Evolutionary conservation across 2,888 invertebrate genomes (phyloP).

Genomic region (Thumatha senex): DNA sequence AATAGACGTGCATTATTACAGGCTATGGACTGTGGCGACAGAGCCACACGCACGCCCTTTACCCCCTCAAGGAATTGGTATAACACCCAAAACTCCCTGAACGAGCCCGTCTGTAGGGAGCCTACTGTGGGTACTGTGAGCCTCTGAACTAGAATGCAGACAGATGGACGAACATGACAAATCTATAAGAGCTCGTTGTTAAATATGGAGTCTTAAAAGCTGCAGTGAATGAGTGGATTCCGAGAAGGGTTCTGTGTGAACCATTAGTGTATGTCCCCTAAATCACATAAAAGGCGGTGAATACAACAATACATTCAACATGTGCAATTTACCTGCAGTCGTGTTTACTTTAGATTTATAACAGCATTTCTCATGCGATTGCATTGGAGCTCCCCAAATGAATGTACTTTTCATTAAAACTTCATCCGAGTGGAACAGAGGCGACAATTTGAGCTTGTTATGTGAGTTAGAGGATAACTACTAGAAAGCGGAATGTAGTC

Average conservation of each 20-base stretch:
- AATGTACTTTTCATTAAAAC: constrained; percentile 45
- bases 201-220: no score
- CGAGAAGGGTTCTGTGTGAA: constrained; percentile 6
- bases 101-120: no score
- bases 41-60: no score
- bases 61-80: no score
- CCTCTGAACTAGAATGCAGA: no score
- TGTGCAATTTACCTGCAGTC: constrained; percentile 44
- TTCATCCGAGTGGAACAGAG: constrained; percentile 21
- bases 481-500: neutral
- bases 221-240: neutral
- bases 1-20: no score
- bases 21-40: no score
- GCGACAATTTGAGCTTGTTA: constrained; percentile 30
- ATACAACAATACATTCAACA: constrained; percentile 42
- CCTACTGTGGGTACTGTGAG: no score
- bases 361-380: constrained; percentile 46
- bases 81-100: no score
- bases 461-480: constrained; percentile 24
- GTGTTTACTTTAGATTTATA: constrained; percentile 45
- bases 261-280: constrained; percentile 13
- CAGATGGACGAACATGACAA: no score
- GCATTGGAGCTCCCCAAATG: constrained; percentile 35
- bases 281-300: constrained; percentile 29
- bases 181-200: no score